Base-by-base conservation (phyloP, 2,888 invertebrate genomes). In the Trissonchulus latispiculum region DNA sequence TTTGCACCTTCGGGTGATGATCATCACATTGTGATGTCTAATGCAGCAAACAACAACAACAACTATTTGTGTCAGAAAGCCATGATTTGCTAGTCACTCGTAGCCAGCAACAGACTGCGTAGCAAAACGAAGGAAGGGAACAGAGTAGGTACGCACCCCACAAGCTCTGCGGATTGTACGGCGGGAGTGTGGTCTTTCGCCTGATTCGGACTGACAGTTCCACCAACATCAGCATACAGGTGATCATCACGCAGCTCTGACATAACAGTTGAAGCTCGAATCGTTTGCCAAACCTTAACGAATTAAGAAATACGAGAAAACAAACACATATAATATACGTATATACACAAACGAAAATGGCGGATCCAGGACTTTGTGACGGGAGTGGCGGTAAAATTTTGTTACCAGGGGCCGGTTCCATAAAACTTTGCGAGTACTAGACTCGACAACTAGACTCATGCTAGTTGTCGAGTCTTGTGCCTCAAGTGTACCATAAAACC, bases 191-290 rank as follows among this genome's bases (percentile, higher is more conserved):
- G 36, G 77, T 33, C 68, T 69, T 64, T 2, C 71, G 2, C 71
- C 90, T 89, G 77, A 94, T 90, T 82, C 87, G 88, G 35, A 95
- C 91, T 87, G 95, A 96, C 70, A 96, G 86, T 84, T 93, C 91
- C 77, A 96, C 90, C 92, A 97, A 92, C 73, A 89, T 87, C 85
- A 95, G 89, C 99, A 99, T 99, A 77, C 93, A 91, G 74, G 91
- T 83, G 82, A 93, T 95, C 99, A 99, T 99, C 74, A 99, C 89
- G 82, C 97, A 89, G 86, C 96, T 97, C 87, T 99, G 99, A 76
- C 93, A 88, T 78, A 99, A 88, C 77, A 99, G 87, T 74, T 97
- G 96, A 82, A 91, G 87, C 86, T 99, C 97, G 87, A 93, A 99
- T 78, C 90, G 91, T 86, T 93, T 95, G 77, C 97, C 97, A 88